Base-by-base conservation (phyloP, 2,888 invertebrate species). In the Corbicula japonica region DNA sequence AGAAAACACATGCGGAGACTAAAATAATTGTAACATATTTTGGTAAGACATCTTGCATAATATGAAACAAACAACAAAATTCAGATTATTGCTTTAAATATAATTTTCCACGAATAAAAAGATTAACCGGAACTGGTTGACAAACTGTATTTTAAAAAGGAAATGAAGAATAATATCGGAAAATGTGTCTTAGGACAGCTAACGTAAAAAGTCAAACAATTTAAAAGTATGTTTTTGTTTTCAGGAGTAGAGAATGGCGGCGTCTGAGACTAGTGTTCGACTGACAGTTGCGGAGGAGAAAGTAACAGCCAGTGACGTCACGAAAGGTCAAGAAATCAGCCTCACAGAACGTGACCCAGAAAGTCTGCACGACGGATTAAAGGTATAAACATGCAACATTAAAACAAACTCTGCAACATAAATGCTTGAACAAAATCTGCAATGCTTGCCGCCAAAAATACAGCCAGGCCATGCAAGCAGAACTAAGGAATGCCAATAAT, bases 331-430 rank as follows among this genome's bases (percentile, higher is more conserved):
- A 35, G 72, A 69, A 21, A 73, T 86, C 21, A 82, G 84, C 63
- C 28, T 87, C 38, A 76, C 79, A 58, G 76, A 73, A 10, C 52
- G 87, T 32, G 87, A 87, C 48, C 87, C 87, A 0, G 66, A 84
- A 61, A 63, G 81, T 35, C 74, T 87, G 44, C 84, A 87, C 65
- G 80, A 83, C 38, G 79, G 82, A n/a, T 65, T 86, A 34, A 84
- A 75, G 86, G 87, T 87, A 56, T 26, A 28, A n/a, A n/a, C n/a
- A 79, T 34, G n/a, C n/a, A n/a, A n/a, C n/a, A n/a, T n/a, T n/a
- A n/a, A n/a, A n/a, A n/a, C n/a, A n/a, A n/a, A n/a, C n/a, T n/a
- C n/a, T n/a, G n/a, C n/a, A n/a, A n/a, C n/a, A n/a, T n/a, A n/a
- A n/a, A n/a, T n/a, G n/a, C n/a, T n/a, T n/a, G n/a, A n/a, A n/a